Evolutionary conservation across 2,888 invertebrate genomes (phyloP).

Genomic region (Atrina japonica): DNA sequence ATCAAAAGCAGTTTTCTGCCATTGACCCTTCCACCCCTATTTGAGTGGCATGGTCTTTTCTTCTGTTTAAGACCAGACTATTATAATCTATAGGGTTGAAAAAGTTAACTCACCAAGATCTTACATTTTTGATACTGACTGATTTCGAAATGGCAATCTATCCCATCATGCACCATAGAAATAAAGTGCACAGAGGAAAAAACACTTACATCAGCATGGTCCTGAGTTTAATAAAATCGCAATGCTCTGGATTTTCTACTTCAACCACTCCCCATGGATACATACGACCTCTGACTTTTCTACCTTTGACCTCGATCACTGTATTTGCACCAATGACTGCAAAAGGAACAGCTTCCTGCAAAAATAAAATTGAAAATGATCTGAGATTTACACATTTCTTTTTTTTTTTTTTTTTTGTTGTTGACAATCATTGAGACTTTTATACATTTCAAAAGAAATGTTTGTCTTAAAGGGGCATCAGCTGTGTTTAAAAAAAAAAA

Average conservation of each 20-base stretch:
- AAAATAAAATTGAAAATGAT: slow-evolving; percentile 18
- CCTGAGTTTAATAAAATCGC: slow-evolving; percentile 97
- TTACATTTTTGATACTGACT: too few relatives aligned
- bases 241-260: slow-evolving; percentile 98
- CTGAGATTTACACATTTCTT: not conserved
- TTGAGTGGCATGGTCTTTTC: too few relatives aligned
- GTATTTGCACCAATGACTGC: slow-evolving; percentile 98
- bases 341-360: slow-evolving; percentile 93
- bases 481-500: too few relatives aligned
- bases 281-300: slow-evolving; percentile 94
- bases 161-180: too few relatives aligned
- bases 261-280: slow-evolving; percentile 99
- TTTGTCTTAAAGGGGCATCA: not conserved
- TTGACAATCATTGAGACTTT: too few relatives aligned
- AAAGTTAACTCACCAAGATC: too few relatives aligned
- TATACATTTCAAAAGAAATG: not conserved
- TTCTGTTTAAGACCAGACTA: too few relatives aligned
- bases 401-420: not conserved
- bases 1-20: too few relatives aligned
- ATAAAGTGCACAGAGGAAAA: too few relatives aligned
- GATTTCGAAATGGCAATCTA: too few relatives aligned
- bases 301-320: slow-evolving; percentile 93
- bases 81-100: too few relatives aligned
- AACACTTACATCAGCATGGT: slow-evolving; percentile 92
- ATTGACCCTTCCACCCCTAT: too few relatives aligned